Evolutionary conservation across 2,797 vertebrate genomes (phyloP).

Genomic region (Sebastes cheni): DNA sequence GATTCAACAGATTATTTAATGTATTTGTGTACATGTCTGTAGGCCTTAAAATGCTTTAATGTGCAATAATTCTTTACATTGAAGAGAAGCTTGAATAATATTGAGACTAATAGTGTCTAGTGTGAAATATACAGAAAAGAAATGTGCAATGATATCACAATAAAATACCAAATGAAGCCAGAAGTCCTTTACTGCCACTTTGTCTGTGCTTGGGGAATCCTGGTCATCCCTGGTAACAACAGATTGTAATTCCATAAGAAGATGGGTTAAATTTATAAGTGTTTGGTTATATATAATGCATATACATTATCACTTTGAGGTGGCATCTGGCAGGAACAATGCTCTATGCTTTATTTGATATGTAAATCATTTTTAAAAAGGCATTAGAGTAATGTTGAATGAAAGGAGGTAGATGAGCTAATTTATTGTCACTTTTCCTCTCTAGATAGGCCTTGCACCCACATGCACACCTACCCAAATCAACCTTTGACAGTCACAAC

Average conservation of each 20-base stretch:
- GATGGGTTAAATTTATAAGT: neutral
- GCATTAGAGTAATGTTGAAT: neutral
- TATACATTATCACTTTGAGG: neutral
- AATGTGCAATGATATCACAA: neutral
- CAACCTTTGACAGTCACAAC: neutral
- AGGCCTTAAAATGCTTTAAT: neutral
- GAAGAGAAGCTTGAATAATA: conserved; percentile 18
- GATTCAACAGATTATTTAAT: neutral
- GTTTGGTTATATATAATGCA: neutral
- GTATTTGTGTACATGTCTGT: conserved; percentile 12
- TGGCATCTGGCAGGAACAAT: neutral
- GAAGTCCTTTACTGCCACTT: neutral
- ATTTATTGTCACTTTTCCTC: neutral
- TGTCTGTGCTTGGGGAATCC: neutral
- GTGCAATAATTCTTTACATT: conserved; percentile 46
- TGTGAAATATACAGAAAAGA: neutral
- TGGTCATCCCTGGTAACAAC: neutral
- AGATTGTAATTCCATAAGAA: neutral
- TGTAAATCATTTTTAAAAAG: neutral
- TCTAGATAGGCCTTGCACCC: neutral
- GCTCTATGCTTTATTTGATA: neutral
- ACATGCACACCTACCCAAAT: neutral
- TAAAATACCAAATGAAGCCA: conserved; percentile 10
- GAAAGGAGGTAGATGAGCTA: neutral
- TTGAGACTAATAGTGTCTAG: neutral